phyloP scores from a whole-genome alignment of 2,113 vertebrate species.

The Thinocorus orbignyianus region DNA sequence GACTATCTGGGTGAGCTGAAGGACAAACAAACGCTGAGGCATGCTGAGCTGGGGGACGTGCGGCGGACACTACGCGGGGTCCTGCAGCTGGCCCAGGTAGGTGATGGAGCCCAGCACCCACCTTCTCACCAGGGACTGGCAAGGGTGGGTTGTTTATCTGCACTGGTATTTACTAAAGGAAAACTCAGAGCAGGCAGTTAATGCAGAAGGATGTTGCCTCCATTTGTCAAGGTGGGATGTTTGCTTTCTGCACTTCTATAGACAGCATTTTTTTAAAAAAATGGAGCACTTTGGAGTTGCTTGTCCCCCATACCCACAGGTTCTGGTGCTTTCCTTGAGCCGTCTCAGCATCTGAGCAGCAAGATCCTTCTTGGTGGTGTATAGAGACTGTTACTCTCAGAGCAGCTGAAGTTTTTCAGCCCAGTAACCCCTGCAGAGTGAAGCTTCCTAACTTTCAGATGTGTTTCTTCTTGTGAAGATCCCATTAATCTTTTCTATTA shows the following conservation, averaged over 20 bases:
- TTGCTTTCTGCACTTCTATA: not conserved
- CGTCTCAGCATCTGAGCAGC: not conserved
- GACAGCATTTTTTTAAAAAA: not conserved
- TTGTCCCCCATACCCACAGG: not conserved
- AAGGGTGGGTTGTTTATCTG: not conserved
- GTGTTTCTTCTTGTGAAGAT: accelerated
- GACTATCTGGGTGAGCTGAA: slow-evolving; percentile 81
- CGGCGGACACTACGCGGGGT: slow-evolving; percentile 75
- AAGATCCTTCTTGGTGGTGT: not conserved
- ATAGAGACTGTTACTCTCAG: not conserved
- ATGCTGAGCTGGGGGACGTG: slow-evolving; percentile 76
- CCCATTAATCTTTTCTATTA: not conserved
- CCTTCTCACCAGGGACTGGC: accelerated
- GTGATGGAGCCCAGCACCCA: not conserved
- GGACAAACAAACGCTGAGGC: slow-evolving; percentile 74
- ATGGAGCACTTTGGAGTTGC: not conserved
- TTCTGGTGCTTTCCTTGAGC: not conserved
- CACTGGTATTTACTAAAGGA: not conserved
- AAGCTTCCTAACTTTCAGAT: not conserved
- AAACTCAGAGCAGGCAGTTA: not conserved
- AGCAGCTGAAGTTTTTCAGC: not conserved
- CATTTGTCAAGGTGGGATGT: not conserved
- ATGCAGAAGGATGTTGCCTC: not conserved
- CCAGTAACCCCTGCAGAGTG: not conserved
- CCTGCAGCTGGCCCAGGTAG: slow-evolving; percentile 87